Evolutionary conservation across 2,888 invertebrate species (phyloP), one percentile per base, ranked within the genome.

Genomic region (Xestia c-nigrum): DNA sequence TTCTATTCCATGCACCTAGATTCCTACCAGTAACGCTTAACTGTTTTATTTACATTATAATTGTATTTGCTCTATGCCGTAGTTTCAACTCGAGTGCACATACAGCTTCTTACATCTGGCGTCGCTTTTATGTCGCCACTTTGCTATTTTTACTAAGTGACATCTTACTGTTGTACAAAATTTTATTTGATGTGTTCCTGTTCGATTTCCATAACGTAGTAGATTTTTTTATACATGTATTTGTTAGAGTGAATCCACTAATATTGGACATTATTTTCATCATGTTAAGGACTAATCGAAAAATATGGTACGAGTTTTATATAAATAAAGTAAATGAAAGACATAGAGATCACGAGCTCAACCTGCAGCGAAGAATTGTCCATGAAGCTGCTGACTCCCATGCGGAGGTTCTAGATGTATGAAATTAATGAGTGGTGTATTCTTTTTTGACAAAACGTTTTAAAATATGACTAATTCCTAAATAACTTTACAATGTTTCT

Each of bases 111-210:
- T 12, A 55, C 10, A 5, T 19, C 19, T 57, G 69, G 55, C 69
- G 55, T 55, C 69, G 55, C n/a, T 55, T 69, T 1, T 69, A 69
- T 40, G 16, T 69, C 6, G 40, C 69, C 1, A 55, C 69, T 19
- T 55, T 69, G 12, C 40, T 43, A 43, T 69, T 19, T 69, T 40
- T 55, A 5, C 12, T 24, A 7, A 24, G 69, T 12, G 69, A 69
- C 38, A 3, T 69, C 7, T 57, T 57, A 43, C 5, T 69, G 6
- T 24, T 55, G 9, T 57, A 55, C 5, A 0, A n/a, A 12, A 10
- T 10, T 55, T n/a, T 55, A 10, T 0, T n/a, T 12, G 0, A 10
- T 0, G 3, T 52, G 0, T n/a, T 52, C 3, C 1, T 52, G 0
- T n/a, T 52, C 3, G 3, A 0, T 1, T 52, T 12, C 10, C 1